Evolutionary conservation across 2,113 vertebrate genomes (phyloP).

Genomic region (Ceyx melanurus): DNA sequence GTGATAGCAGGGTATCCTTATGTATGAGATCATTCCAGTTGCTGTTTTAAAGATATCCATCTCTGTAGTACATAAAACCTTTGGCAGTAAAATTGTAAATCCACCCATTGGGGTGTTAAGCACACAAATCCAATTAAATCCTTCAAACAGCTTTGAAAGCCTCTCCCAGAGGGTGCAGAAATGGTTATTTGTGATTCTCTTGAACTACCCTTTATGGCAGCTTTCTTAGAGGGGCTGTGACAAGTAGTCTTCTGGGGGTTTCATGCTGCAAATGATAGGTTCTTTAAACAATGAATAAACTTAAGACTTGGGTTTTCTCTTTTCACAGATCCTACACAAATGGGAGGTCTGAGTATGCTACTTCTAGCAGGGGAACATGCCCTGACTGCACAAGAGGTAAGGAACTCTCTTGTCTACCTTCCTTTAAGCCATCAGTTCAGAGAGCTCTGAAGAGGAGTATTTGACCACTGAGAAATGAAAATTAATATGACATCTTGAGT

Average conservation of each 20-base stretch:
- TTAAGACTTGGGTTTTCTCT: slow-evolving; percentile 41
- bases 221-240: slow-evolving; percentile 42
- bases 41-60: slow-evolving; percentile 43
- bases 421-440: background rate
- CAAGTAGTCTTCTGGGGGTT: slow-evolving; percentile 29
- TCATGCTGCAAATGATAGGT: background rate
- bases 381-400: slow-evolving; percentile 92
- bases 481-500: background rate
- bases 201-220: slow-evolving; percentile 56
- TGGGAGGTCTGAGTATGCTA: slow-evolving; percentile 98
- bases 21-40: slow-evolving; percentile 17
- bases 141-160: slow-evolving; percentile 43
- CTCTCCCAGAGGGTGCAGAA: slow-evolving; percentile 57
- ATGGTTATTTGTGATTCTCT: slow-evolving; percentile 52
- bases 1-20: background rate
- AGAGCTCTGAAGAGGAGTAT: background rate
- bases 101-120: slow-evolving; percentile 50
- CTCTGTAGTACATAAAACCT: slow-evolving; percentile 44
- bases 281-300: slow-evolving; percentile 47
- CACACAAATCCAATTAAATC: slow-evolving; percentile 67
- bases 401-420: background rate
- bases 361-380: slow-evolving; percentile 96
- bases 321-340: slow-evolving; percentile 92
- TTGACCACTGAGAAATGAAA: background rate
- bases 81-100: slow-evolving; percentile 61